phyloP scores from a whole-genome alignment of 2,113 vertebrate genomes.

The Climacteris rufus region DNA sequence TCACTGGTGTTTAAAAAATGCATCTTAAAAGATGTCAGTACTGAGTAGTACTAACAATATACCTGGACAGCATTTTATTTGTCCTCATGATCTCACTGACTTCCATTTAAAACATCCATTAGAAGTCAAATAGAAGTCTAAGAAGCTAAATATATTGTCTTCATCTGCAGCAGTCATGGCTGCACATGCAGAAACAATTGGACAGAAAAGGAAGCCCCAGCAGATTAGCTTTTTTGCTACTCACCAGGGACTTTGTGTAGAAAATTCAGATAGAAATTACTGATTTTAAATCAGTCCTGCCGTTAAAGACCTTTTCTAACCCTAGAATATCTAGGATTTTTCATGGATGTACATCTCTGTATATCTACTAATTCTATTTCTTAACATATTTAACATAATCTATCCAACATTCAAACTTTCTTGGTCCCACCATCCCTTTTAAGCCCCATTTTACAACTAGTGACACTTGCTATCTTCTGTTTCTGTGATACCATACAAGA shows the following conservation, averaged over 20 bases:
- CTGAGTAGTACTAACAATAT: not conserved
- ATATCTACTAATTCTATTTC: not conserved
- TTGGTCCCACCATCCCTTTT: not conserved
- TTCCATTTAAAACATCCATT: not conserved
- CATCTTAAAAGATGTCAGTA: not conserved
- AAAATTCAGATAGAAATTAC: not conserved
- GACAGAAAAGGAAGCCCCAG: not conserved
- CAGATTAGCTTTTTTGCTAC: not conserved
- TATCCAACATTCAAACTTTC: not conserved
- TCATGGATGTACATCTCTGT: not conserved
- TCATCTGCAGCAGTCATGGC: not conserved
- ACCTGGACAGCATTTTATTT: not conserved
- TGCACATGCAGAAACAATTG: not conserved
- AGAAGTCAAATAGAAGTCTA: not conserved
- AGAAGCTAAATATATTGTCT: not conserved
- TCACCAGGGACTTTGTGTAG: not conserved
- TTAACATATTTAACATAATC: not conserved
- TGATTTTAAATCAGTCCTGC: not conserved
- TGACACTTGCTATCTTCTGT: not conserved
- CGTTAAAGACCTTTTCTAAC: not conserved
- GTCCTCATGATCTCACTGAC: not conserved
- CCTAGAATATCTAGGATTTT: not conserved
- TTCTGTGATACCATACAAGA: not conserved
- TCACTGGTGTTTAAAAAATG: not conserved
- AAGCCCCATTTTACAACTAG: not conserved